Conservation (phyloP, 2,797 vertebrate species). For the Allobates femoralis region DNA sequence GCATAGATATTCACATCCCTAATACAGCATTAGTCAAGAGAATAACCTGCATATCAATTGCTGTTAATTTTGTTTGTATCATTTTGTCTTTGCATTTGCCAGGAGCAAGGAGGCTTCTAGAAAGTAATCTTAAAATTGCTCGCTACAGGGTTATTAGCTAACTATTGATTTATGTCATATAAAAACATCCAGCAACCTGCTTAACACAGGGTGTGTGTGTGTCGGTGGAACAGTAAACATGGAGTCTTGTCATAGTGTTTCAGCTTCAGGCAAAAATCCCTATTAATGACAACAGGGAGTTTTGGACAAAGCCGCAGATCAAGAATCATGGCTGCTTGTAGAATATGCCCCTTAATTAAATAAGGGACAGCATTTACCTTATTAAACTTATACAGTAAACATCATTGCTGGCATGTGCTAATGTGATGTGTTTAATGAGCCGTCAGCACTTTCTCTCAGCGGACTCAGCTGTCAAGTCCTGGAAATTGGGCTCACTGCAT, state of each 20-base stretch:
- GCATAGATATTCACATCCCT: slow-evolving; percentile 54
- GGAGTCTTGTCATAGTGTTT: slow-evolving; percentile 36
- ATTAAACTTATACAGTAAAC: slow-evolving; percentile 50
- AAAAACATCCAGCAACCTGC: slow-evolving; percentile 23
- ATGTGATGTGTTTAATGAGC: slow-evolving; percentile 56
- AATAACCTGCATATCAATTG: slow-evolving; percentile 57
- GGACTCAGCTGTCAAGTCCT: slow-evolving; percentile 49
- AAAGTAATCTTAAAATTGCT: slow-evolving; percentile 46
- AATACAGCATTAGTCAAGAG: slow-evolving; percentile 59
- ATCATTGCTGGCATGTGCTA: slow-evolving; percentile 50
- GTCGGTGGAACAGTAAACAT: slow-evolving; percentile 35
- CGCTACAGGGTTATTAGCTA: slow-evolving; percentile 39
- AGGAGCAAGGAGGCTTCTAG: slow-evolving; percentile 50
- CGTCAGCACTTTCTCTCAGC: slow-evolving; percentile 41
- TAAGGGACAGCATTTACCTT: slow-evolving; percentile 52
- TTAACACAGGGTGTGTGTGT: slow-evolving; percentile 33
- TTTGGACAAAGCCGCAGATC: slow-evolving; percentile 48
- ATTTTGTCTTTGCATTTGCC: slow-evolving; percentile 53
- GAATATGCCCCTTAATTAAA: slow-evolving; percentile 54
- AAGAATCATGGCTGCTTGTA: slow-evolving; percentile 36
- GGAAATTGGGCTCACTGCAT: slow-evolving; percentile 33
- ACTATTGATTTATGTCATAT: slow-evolving; percentile 53
- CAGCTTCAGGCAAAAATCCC: slow-evolving; percentile 54
- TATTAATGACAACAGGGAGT: slow-evolving; percentile 51
- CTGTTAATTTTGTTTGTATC: slow-evolving; percentile 57